These are phyloP conservation scores for Chelon auratus DNA, from an alignment of 2,797 vertebrate species.

Conservation along the genomic window DNA sequence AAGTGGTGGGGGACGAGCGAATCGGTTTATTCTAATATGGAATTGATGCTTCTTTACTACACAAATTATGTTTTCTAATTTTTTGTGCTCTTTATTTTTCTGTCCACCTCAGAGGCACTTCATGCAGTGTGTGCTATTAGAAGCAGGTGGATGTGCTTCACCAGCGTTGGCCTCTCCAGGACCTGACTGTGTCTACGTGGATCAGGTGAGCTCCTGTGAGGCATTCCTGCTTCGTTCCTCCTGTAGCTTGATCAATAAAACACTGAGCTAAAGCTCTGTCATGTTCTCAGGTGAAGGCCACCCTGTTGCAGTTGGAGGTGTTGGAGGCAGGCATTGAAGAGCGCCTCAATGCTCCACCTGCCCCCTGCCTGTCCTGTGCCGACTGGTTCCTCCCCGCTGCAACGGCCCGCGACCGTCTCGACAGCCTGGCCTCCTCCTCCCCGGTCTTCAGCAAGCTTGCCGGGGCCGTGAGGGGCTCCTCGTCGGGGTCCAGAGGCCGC, in stretches of 20 bases:
- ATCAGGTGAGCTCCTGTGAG: slow-evolving; percentile 81
- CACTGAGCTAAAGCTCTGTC: background rate
- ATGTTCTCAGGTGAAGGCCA: slow-evolving; percentile 85
- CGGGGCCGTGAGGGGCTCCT: slow-evolving; percentile 71
- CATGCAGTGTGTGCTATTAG: slow-evolving; percentile 93
- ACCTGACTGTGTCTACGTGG: slow-evolving; percentile 95
- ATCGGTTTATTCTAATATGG: too few species aligned
- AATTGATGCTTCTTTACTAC: background rate
- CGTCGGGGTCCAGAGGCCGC: slow-evolving; percentile 76
- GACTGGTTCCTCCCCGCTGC: slow-evolving; percentile 91
- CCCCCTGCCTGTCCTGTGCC: slow-evolving; percentile 89
- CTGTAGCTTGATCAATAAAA: background rate
- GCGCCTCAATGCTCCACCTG: slow-evolving; percentile 82
- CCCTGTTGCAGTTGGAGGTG: slow-evolving; percentile 91
- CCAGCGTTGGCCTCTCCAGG: slow-evolving; percentile 88
- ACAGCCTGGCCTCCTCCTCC: slow-evolving; percentile 80
- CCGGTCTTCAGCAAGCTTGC: slow-evolving; percentile 85
- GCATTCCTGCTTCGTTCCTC: background rate
- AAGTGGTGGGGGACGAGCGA: too few species aligned
- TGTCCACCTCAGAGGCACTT: slow-evolving; percentile 89
- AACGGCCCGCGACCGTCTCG: slow-evolving; percentile 82
- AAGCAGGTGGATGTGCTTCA: slow-evolving; percentile 92
- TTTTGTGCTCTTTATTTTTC: background rate
- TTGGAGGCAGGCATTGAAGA: slow-evolving; percentile 87
- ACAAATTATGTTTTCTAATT: background rate